Evolutionary conservation across 2,113 vertebrate genomes (phyloP).

Genomic region (Lepidothrix coronata): DNA sequence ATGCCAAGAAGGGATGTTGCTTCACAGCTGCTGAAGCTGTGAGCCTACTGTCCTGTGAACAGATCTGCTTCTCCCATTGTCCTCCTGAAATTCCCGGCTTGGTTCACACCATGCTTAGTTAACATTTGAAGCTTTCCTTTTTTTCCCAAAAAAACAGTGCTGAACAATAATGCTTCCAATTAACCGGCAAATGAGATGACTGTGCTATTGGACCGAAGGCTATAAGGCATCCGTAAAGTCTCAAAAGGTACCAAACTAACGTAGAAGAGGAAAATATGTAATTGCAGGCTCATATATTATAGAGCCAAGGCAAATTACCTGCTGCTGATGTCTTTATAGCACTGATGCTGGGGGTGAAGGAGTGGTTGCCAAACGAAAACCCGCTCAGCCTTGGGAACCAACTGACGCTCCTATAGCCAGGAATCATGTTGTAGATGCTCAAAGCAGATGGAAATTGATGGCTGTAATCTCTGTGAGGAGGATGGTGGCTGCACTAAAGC

Average conservation of each 20-base stretch:
- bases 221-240: neutral
- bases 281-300: neutral
- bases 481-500: neutral
- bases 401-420: neutral
- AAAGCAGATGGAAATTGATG: slow-evolving; percentile 20
- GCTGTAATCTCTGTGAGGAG: neutral
- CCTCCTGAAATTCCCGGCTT: neutral
- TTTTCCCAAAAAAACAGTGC: fast-evolving
- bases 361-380: neutral
- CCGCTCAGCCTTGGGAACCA: neutral
- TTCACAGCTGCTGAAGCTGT: neutral
- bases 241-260: neutral
- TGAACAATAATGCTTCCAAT: neutral
- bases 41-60: neutral
- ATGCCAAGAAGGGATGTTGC: neutral
- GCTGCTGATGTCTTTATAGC: neutral
- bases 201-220: neutral
- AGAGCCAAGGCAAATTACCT: neutral
- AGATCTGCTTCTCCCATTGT: neutral
- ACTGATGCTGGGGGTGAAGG: neutral
- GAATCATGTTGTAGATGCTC: neutral
- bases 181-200: neutral
- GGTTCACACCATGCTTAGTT: neutral
- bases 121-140: neutral
- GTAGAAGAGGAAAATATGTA: neutral